phyloP scores from a whole-genome alignment of 2,888 invertebrate species.

The Podotricha telesiphe region DNA sequence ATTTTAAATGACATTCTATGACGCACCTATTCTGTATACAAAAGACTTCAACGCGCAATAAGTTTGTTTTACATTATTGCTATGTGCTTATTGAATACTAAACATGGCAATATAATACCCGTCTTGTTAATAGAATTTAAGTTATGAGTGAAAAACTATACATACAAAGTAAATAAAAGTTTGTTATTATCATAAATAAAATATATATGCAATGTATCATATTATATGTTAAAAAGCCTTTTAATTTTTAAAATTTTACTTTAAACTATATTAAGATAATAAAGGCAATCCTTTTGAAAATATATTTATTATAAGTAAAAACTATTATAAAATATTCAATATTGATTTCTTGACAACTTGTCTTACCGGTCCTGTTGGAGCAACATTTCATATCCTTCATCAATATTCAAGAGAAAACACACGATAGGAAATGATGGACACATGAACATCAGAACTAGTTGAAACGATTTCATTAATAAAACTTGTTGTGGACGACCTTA shows the following conservation, averaged over 20 bases:
- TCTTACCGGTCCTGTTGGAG: neutral
- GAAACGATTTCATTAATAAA: conserved; percentile 44
- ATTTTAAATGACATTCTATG: neutral
- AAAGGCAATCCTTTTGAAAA: too few species aligned
- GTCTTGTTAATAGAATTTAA: neutral
- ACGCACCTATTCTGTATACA: conserved; percentile 6
- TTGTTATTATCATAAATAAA: too few species aligned
- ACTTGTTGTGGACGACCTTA: conserved; percentile 46
- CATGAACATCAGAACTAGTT: conserved; percentile 39
- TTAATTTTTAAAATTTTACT: too few species aligned
- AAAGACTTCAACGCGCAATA: conserved; percentile 36
- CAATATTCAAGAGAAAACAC: conserved; percentile 22
- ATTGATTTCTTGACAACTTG: conserved; percentile 3
- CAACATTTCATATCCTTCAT: conserved; percentile 23
- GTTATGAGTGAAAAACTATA: neutral
- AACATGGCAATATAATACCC: neutral
- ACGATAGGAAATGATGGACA: conserved; percentile 47
- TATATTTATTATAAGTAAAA: neutral
- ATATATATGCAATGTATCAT: too few species aligned
- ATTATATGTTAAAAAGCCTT: too few species aligned
- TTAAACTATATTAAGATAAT: too few species aligned
- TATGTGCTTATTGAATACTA: conserved; percentile 16
- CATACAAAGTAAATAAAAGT: neutral
- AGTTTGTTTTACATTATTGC: conserved; percentile 4
- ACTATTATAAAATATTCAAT: neutral